Conservation (phyloP, 2,888 invertebrate genomes). For the Nipponacmea schrenckii region DNA sequence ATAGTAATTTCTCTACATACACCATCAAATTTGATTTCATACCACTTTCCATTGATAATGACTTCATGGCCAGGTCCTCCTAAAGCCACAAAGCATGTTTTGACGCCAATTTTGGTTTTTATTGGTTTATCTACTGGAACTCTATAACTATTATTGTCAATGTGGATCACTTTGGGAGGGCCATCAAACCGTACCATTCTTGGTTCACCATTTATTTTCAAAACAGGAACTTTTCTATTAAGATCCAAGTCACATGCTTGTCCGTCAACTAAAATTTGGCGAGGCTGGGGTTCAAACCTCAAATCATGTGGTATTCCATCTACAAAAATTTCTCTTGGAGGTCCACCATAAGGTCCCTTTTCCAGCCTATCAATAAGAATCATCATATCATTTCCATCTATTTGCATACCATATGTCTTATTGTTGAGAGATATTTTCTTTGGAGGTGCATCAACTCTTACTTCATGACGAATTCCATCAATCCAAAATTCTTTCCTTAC, state of each 20-base stretch:
- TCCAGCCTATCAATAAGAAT: slow-evolving; percentile 86
- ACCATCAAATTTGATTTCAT: slow-evolving; percentile 91
- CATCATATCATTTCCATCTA: slow-evolving; percentile 82
- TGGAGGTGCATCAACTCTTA: slow-evolving; percentile 64
- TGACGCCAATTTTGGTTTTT: slow-evolving; percentile 69
- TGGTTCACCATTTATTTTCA: slow-evolving; percentile 65
- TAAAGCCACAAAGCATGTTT: slow-evolving; percentile 60
- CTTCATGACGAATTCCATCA: slow-evolving; percentile 58
- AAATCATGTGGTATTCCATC: slow-evolving; percentile 81
- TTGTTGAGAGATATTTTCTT: slow-evolving; percentile 81
- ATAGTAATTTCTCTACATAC: slow-evolving; percentile 84
- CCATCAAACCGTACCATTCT: slow-evolving; percentile 86
- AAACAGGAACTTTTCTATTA: slow-evolving; percentile 56
- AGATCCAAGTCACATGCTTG: slow-evolving; percentile 60
- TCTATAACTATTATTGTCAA: slow-evolving; percentile 81
- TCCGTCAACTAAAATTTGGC: slow-evolving; percentile 84
- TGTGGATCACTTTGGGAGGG: slow-evolving; percentile 88
- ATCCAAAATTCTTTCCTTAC: slow-evolving; percentile 60
- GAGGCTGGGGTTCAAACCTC: slow-evolving; percentile 85
- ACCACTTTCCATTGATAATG: slow-evolving; percentile 65
- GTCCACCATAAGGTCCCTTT: slow-evolving; percentile 77
- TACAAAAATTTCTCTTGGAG: slow-evolving; percentile 83
- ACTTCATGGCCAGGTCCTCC: slow-evolving; percentile 68
- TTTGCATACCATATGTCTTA: slow-evolving; percentile 82
- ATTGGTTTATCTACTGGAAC: slow-evolving; percentile 59